These are phyloP conservation scores for Dolichopus griseipennis DNA, from an alignment of 2,888 invertebrate genomes.

Conservation along the genomic window DNA sequence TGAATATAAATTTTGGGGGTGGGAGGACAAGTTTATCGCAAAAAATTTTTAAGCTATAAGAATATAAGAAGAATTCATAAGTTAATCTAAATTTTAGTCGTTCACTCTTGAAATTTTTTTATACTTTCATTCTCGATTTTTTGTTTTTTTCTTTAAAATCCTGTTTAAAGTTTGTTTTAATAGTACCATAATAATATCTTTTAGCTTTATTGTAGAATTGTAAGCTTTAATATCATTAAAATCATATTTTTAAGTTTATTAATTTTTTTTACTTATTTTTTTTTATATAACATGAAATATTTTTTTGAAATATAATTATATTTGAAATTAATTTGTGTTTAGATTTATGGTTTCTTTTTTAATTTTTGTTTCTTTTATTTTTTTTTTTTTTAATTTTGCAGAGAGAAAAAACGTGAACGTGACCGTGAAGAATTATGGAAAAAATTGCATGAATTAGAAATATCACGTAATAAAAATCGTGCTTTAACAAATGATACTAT, in stretches of 20 bases:
- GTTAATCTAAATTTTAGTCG: too few species aligned
- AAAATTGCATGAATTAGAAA: conserved; percentile 82
- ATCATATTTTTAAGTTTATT: background rate
- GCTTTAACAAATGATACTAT: conserved; percentile 25
- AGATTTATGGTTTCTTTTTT: conserved; percentile 9
- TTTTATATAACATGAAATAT: too few species aligned
- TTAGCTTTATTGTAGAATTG: too few species aligned
- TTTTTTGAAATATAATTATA: background rate
- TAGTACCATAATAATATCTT: too few species aligned
- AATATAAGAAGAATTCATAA: too few species aligned
- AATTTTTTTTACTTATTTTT: background rate
- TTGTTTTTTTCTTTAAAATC: too few species aligned
- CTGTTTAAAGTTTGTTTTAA: too few species aligned
- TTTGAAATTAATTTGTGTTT: background rate
- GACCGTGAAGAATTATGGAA: conserved; percentile 98
- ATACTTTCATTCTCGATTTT: too few species aligned
- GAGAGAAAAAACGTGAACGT: conserved; percentile 60
- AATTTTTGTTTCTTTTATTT: conserved; percentile 11
- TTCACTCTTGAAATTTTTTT: too few species aligned
- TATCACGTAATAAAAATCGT: conserved; percentile 47
- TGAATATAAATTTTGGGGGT: too few species aligned
- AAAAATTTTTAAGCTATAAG: too few species aligned
- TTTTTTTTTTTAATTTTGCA: conserved; percentile 23
- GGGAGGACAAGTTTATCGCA: too few species aligned
- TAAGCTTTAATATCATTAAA: background rate